Conservation (phyloP, 2,113 vertebrate genomes). For the Aplodontia rufa region DNA sequence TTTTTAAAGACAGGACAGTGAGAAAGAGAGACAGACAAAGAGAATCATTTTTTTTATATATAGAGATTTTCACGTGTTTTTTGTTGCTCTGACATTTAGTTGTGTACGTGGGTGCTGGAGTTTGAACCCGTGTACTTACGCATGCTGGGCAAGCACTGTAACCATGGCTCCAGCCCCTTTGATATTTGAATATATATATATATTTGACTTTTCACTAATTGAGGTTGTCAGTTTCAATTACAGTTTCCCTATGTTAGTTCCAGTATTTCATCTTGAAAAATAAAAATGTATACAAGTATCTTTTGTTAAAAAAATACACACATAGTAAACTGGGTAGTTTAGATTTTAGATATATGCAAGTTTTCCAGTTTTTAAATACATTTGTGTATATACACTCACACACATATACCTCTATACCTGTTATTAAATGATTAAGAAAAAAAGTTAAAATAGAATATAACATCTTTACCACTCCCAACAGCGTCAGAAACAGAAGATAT, state of each 20-base stretch:
- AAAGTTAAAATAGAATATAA: background rate
- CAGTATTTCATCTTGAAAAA: background rate
- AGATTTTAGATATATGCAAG: background rate
- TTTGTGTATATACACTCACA: background rate
- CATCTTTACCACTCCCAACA: background rate
- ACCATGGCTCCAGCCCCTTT: too few species aligned
- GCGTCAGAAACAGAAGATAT: background rate
- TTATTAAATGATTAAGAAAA: conserved; percentile 8
- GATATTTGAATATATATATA: background rate
- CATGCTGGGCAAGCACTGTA: too few species aligned
- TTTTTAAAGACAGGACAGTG: too few species aligned
- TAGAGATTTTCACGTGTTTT: too few species aligned
- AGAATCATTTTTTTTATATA: too few species aligned
- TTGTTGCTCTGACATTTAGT: too few species aligned
- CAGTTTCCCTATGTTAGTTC: background rate
- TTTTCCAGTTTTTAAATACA: background rate
- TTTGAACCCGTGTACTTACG: too few species aligned
- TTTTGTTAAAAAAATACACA: background rate
- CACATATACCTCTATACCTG: background rate
- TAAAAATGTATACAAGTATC: background rate
- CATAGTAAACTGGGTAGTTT: background rate
- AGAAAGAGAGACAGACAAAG: too few species aligned
- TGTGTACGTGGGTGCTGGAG: too few species aligned
- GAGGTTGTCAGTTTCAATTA: background rate
- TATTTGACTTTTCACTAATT: background rate